These are phyloP conservation scores for Pissodes strobi DNA, from an alignment of 1,140 invertebrate genomes.

Conservation along the genomic window DNA sequence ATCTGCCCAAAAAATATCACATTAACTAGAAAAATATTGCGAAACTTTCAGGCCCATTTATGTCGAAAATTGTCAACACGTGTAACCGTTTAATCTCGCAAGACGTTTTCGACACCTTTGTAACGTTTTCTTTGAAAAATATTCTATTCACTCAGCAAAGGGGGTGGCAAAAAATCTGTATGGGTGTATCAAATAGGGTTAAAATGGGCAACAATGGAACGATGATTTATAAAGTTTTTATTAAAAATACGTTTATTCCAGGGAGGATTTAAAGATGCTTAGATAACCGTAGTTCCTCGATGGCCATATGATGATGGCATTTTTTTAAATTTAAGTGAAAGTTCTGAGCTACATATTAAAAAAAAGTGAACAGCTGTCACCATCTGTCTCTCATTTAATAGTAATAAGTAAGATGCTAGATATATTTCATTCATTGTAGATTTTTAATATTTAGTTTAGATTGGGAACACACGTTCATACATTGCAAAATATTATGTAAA, in stretches of 20 bases:
- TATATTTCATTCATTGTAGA: too few relatives aligned
- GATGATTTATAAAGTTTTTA: neutral
- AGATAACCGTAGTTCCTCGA: neutral
- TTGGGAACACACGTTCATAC: too few relatives aligned
- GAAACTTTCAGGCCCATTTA: neutral
- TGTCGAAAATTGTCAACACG: neutral
- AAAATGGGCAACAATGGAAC: slow-evolving; percentile 1
- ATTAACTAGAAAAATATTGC: too few relatives aligned
- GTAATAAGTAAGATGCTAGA: too few relatives aligned
- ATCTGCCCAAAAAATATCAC: too few relatives aligned
- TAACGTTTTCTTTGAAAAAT: neutral
- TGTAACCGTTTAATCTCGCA: neutral
- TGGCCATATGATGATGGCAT: too few relatives aligned
- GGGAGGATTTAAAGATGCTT: neutral
- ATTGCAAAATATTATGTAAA: too few relatives aligned
- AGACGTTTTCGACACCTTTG: slow-evolving; percentile 4
- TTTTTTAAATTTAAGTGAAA: too few relatives aligned
- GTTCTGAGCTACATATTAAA: too few relatives aligned
- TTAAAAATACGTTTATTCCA: neutral
- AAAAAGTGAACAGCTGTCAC: too few relatives aligned
- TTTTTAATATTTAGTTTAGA: too few relatives aligned
- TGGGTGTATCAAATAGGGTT: slow-evolving; percentile 8
- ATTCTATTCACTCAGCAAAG: neutral
- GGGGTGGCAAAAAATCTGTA: slow-evolving; percentile 2
- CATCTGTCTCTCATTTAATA: too few relatives aligned